Conservation (phyloP, 2,888 invertebrate genomes). For the Acrobeloides nanus region DNA sequence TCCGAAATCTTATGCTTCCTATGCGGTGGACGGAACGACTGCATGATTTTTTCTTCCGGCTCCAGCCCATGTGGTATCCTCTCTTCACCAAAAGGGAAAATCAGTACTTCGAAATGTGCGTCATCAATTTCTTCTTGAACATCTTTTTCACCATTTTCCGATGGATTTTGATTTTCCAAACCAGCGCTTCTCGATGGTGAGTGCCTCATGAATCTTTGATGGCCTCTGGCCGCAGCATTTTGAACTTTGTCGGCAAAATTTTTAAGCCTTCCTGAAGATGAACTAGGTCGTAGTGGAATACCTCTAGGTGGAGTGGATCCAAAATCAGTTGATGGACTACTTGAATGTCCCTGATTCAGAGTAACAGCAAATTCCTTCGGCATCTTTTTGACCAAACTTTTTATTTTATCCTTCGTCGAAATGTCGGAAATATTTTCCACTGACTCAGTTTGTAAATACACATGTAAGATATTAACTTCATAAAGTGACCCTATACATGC, state of each 20-base stretch:
- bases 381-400: constrained; percentile 15
- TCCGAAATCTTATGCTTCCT: constrained; percentile 22
- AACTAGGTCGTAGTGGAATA: constrained; percentile 7
- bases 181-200: constrained; percentile 6
- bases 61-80: constrained; percentile 53
- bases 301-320: too few species aligned
- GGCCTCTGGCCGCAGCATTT: constrained; percentile 4
- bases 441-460: constrained; percentile 21
- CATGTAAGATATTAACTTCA: constrained; percentile 31
- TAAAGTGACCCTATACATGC: constrained; percentile 33
- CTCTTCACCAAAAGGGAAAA: constrained; percentile 26
- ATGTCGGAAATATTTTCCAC: constrained; percentile 25
- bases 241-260: constrained; percentile 33
- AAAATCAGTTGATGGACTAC: too few species aligned
- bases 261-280: constrained; percentile 25
- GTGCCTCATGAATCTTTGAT: constrained; percentile 7
- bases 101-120: constrained; percentile 9
- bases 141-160: too few species aligned
- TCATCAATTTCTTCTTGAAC: neutral
- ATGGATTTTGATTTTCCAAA: neutral
- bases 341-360: too few species aligned
- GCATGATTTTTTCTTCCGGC: constrained; percentile 52
- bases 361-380: constrained; percentile 19
- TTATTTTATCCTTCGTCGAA: constrained; percentile 17
- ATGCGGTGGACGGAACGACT: constrained; percentile 35